Base-by-base conservation (phyloP, 2,888 invertebrate species). In the Brachynemurus nebulosus region DNA sequence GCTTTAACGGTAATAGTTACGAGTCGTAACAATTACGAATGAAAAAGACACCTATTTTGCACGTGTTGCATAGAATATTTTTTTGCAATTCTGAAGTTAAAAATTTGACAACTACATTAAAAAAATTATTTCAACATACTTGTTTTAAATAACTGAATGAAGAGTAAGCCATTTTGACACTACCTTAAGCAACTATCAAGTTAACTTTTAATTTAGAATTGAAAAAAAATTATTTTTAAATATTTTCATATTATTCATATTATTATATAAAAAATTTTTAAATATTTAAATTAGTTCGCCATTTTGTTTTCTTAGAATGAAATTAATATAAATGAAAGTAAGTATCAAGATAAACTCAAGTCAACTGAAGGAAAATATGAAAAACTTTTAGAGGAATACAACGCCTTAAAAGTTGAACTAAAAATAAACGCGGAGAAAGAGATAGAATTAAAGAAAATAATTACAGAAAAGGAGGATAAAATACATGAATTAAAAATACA, bases 1-100 rank as follows among this genome's bases (percentile, higher is more conserved):
- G 71, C 72, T 20, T 69, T 85, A 50, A 71, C 75, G 49, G 78
- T 78, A 50, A n/a, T n/a, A n/a, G n/a, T n/a, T n/a, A n/a, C n/a
- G n/a, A 54, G 55, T 45, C 9, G n/a, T 23, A 45, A 33, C n/a
- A n/a, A n/a, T n/a, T n/a, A n/a, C n/a, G n/a, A n/a, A n/a, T n/a
- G n/a, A n/a, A n/a, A n/a, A n/a, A n/a, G n/a, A n/a, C n/a, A n/a
- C n/a, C n/a, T n/a, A n/a, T n/a, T n/a, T n/a, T n/a, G n/a, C n/a
- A n/a, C n/a, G n/a, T n/a, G n/a, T n/a, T n/a, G n/a, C n/a, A n/a
- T n/a, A n/a, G n/a, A n/a, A n/a, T n/a, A n/a, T n/a, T n/a, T n/a
- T n/a, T n/a, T n/a, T n/a, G n/a, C n/a, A n/a, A n/a, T n/a, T n/a
- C n/a, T n/a, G n/a, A n/a, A n/a, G n/a, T n/a, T n/a, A n/a, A n/a